A percentile compares a stretch with the other conserved stretches of the same genome.
These are phyloP conservation scores for Gnatocerus cornutus DNA, from an alignment of 2,888 invertebrate genomes.

Conservation along the genomic window DNA sequence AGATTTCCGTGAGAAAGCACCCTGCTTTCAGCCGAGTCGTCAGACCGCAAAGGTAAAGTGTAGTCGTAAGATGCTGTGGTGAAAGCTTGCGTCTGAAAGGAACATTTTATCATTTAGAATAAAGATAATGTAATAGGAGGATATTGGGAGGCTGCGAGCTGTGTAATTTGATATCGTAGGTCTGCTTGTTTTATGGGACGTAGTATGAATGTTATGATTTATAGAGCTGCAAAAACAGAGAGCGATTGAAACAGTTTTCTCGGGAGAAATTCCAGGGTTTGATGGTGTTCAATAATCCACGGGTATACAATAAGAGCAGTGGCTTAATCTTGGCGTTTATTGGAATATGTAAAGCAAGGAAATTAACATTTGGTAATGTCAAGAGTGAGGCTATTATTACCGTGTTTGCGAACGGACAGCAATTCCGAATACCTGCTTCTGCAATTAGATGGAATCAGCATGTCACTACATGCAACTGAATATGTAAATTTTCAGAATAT, in stretches of 20 bases:
- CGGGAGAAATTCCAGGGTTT: neutral
- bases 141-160: conserved; percentile 4
- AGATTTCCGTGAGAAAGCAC: conserved; percentile 31
- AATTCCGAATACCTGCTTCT: neutral
- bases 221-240: neutral
- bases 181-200: conserved; percentile 7
- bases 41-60: conserved; percentile 41
- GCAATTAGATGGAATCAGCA: neutral
- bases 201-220: neutral
- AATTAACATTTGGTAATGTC: neutral
- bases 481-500: neutral
- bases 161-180: conserved; percentile 21
- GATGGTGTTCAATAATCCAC: too few relatives aligned
- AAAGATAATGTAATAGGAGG: conserved; percentile 10
- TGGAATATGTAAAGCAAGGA: neutral
- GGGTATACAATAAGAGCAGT: too few relatives aligned
- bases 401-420: neutral
- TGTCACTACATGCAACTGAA: neutral
- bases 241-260: neutral
- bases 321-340: neutral
- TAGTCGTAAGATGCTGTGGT: conserved; percentile 22
- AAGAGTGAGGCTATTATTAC: neutral
- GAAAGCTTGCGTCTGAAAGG: conserved; percentile 35
- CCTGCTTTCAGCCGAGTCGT: conserved; percentile 30
- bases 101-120: conserved; percentile 28